phyloP scores from a whole-genome alignment of 2,113 vertebrate species.

The Pterocles gutturalis region DNA sequence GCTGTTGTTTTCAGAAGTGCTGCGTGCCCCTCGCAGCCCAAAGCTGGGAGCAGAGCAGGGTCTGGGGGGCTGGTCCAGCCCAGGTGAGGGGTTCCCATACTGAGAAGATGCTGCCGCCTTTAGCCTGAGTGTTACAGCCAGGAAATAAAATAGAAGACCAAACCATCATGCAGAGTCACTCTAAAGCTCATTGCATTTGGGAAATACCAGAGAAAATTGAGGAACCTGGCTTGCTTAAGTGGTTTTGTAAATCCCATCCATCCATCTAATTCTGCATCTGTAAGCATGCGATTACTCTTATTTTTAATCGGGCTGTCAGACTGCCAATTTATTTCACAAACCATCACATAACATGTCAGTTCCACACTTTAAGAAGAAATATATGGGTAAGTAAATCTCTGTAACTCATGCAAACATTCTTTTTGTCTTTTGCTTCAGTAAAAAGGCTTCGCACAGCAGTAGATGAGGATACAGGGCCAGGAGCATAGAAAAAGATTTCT shows the following conservation, averaged over 20 bases:
- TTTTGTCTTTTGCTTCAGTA: slow-evolving; percentile 1
- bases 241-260: background rate
- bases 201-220: background rate
- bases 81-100: background rate
- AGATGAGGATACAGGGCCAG: background rate
- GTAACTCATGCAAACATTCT: background rate
- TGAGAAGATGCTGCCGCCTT: background rate
- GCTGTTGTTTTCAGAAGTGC: background rate
- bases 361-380: background rate
- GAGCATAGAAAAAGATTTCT: slow-evolving; percentile 4
- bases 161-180: background rate
- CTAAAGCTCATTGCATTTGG: background rate
- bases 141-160: background rate
- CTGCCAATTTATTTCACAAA: background rate
- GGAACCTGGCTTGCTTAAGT: background rate
- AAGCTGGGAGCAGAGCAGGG: background rate
- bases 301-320: slow-evolving; percentile 16
- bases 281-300: background rate
- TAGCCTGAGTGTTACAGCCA: background rate
- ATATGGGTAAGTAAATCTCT: background rate
- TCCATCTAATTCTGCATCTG: background rate
- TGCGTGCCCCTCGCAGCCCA: background rate
- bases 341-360: background rate
- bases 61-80: background rate
- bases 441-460: slow-evolving; percentile 19